A percentile compares a stretch with the other conserved stretches of the same genome.
These are phyloP conservation scores for Brachynemurus nebulosus DNA, from an alignment of 2,888 invertebrate genomes.

Conservation along the genomic window DNA sequence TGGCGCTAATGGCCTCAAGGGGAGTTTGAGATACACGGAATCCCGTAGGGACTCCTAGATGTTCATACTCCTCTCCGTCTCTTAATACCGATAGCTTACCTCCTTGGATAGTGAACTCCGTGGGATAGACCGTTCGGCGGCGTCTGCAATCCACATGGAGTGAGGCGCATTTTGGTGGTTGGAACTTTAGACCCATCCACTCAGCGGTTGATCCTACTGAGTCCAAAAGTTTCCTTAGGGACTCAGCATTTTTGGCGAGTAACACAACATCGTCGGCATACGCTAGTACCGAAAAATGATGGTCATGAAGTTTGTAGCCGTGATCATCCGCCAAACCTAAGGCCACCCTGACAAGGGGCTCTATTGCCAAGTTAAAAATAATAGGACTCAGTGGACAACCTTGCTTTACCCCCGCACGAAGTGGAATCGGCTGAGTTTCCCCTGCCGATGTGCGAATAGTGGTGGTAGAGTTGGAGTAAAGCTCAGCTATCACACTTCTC, in stretches of 20 bases:
- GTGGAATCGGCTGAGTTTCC: slow-evolving; percentile 17
- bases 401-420: slow-evolving; percentile 23
- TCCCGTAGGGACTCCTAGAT: slow-evolving; percentile 9
- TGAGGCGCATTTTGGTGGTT: slow-evolving; percentile 19
- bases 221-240: not conserved
- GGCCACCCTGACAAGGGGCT: slow-evolving; percentile 1
- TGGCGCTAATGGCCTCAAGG: not conserved
- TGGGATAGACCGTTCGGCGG: slow-evolving; percentile 9
- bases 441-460: slow-evolving; percentile 13
- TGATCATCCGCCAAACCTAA: not conserved
- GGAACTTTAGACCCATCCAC: slow-evolving; percentile 18
- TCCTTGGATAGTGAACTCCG: slow-evolving; percentile 16
- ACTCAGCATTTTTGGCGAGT: slow-evolving; percentile 1
- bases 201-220: not conserved
- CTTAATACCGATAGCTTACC: slow-evolving; percentile 13
- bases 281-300: not conserved
- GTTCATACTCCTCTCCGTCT: slow-evolving; percentile 15
- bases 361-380: slow-evolving; percentile 23
- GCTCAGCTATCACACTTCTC: slow-evolving; percentile 12
- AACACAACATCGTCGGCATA: slow-evolving; percentile 22
- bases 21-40: slow-evolving; percentile 9
- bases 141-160: slow-evolving; percentile 16
- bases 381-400: slow-evolving; percentile 25
- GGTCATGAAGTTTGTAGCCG: not conserved
- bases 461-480: slow-evolving; percentile 16